phyloP scores from a whole-genome alignment of 2,797 vertebrate genomes.

The Galagoides demidoff region DNA sequence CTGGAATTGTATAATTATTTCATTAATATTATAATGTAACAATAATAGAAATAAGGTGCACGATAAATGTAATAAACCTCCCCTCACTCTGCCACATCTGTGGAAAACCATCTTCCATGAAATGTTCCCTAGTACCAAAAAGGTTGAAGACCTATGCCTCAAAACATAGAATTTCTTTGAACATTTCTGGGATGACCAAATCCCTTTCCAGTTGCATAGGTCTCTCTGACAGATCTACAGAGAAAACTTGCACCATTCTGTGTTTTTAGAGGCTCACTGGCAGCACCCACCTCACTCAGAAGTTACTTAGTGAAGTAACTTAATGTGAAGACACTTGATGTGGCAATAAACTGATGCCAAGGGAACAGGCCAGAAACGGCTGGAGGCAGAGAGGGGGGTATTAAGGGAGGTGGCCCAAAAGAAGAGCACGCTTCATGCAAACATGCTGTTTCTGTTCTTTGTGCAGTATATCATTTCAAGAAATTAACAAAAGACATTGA shows the following conservation, averaged over 20 bases:
- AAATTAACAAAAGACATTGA: not conserved
- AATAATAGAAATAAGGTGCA: no score
- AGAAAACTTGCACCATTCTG: not conserved
- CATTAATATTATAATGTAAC: no score
- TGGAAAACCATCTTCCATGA: no score
- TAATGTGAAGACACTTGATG: not conserved
- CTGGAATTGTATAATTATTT: no score
- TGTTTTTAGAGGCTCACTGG: no score
- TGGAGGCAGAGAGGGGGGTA: accelerated
- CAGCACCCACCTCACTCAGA: not conserved
- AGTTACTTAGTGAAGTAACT: not conserved
- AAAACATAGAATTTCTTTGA: not conserved
- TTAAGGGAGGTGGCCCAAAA: no score
- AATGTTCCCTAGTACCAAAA: no score
- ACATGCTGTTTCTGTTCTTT: not conserved
- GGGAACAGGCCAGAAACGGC: not conserved
- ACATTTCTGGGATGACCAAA: not conserved
- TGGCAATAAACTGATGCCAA: not conserved
- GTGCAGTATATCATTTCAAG: not conserved
- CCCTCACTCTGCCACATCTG: no score
- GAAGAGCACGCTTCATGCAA: not conserved
- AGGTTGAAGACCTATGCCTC: not conserved
- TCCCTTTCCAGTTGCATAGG: not conserved
- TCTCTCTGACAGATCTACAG: not conserved
- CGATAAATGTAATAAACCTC: no score